Base-by-base conservation (phyloP, 1,140 invertebrate genomes). In the Protaetia brevitarsis region DNA sequence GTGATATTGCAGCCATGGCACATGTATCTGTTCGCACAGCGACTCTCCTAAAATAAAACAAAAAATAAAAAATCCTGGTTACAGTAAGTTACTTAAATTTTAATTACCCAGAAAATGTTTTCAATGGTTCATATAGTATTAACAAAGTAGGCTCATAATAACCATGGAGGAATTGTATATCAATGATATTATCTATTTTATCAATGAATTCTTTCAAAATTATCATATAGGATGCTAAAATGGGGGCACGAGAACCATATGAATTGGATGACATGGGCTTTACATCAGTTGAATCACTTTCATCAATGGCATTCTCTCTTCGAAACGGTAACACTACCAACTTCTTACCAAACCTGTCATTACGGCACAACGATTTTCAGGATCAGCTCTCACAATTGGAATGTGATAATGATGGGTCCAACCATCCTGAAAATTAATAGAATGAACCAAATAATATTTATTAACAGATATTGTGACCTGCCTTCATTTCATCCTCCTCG, bases 81-180 rank as follows among this genome's bases (percentile, higher is more conserved):
- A 7, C 1, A 62, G 0, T 19, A 0, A 34, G 27, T 36, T 29
- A 4, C 57, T 27, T 7, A 62, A 21, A 79, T 19, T 19, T 45
- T 45, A 7, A 29, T n/a, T 86, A 95, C 92, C 97, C 97, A 69
- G 97, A 84, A 82, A 97, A 99, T 36, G 98, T 99, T 76, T 93
- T 89, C 0, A 98, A 87, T 31, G 97, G 97, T 79, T 99, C 98
- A 82, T 97, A 99, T 5, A 99, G 82, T 72, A 99, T 91, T 45
- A 99, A 82, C 34, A 99, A 79, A 0, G 97, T 99, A 0, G 98
- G 97, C 79, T 99, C 97, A 80, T 98, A 98, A 80, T 99, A 99
- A 19, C 97, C 97, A 82, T 99, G 90, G 6, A 99, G 82, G 82
- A 99, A 99, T 79, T 98, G 94, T 71, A 99, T 89, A 79, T 99